Base-by-base conservation (phyloP, 2,888 invertebrate genomes). In the Choristoneura rosaceana region DNA sequence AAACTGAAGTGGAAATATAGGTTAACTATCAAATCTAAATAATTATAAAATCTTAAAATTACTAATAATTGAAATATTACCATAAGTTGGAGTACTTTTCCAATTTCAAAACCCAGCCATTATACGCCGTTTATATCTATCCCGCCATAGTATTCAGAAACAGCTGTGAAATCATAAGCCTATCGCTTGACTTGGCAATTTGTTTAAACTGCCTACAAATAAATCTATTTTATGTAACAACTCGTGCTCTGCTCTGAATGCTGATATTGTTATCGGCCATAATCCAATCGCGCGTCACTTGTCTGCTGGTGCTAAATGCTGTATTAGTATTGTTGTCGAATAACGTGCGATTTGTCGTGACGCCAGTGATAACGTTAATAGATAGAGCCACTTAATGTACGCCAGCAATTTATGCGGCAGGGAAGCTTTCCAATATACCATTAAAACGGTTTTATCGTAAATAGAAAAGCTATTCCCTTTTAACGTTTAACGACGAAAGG, bases 251-350 rank as follows among this genome's bases (percentile, higher is more conserved):
- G 43, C 61, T 61, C 45, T 62, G 62, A 43, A 62, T 55, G 55
- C 66, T 61, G 71, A 71, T 71, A 67, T 14, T 55, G 66, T 62
- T 71, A 71, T 71, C 71, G 66, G 60, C n/a, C 45, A 71, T 71
- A 67, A 71, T 71, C 71, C 71, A 71, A 71, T 67, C 43, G 66
- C 62, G 66, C 62, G 71, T 71, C 61, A 66, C 66, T 55, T 61
- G 71, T 65, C 47, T 41, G 64, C 38, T 62, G 62, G 62, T 45
- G 68, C 47, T 70, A 64, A 69, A 70, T 58, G 64, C 38, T 71
- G 71, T 71, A 55, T 68, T 68, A 59, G 55, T 45, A 68, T 68
- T 66, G 68, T 62, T 62, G 67, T 45, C 52, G 66, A 52, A 67
- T 67, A 47, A 61, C 61, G 71, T 61, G 71, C 68, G 71, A 68